Conservation (phyloP, 2,888 invertebrate species). For the Patella depressa region DNA sequence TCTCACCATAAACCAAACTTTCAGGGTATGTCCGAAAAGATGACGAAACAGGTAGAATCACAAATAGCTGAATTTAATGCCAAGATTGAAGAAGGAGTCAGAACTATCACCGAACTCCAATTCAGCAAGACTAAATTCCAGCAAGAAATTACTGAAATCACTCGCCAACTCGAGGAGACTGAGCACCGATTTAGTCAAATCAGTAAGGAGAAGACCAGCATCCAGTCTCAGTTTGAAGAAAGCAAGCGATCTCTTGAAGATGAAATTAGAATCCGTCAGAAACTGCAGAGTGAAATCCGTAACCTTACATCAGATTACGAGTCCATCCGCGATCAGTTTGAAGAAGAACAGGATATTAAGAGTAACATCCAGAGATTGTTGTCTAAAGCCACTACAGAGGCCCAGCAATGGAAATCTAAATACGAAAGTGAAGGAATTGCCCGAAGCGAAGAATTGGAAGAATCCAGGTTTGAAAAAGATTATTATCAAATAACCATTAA, state of each 20-base stretch:
- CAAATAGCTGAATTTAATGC: slow-evolving; percentile 94
- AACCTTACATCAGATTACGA: slow-evolving; percentile 99
- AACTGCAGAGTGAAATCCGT: slow-evolving; percentile 85
- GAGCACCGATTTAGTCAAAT: slow-evolving; percentile 96
- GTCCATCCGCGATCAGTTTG: slow-evolving; percentile 98
- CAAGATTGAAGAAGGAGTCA: slow-evolving; percentile 97
- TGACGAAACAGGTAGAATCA: slow-evolving; percentile 96
- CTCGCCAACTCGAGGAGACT: slow-evolving; percentile 97
- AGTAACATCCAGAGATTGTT: slow-evolving; percentile 98
- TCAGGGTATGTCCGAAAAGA: slow-evolving; percentile 97
- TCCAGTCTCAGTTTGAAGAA: slow-evolving; percentile 97
- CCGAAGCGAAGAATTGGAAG: slow-evolving; percentile 73
- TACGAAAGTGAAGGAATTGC: slow-evolving; percentile 90
- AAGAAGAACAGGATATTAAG: slow-evolving; percentile 99
- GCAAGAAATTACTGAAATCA: slow-evolving; percentile 96
- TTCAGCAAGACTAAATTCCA: slow-evolving; percentile 91
- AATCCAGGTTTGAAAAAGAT: slow-evolving; percentile 61
- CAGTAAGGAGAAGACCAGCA: slow-evolving; percentile 90
- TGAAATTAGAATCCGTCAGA: slow-evolving; percentile 77
- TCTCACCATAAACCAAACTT: background rate
- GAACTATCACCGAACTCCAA: slow-evolving; percentile 93
- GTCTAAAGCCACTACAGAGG: slow-evolving; percentile 97
- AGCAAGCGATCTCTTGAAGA: slow-evolving; percentile 98
- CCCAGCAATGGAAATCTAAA: slow-evolving; percentile 97
- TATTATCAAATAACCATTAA: background rate